phyloP scores from a whole-genome alignment of 2,113 vertebrate genomes.

The Periophthalmus modestus region DNA sequence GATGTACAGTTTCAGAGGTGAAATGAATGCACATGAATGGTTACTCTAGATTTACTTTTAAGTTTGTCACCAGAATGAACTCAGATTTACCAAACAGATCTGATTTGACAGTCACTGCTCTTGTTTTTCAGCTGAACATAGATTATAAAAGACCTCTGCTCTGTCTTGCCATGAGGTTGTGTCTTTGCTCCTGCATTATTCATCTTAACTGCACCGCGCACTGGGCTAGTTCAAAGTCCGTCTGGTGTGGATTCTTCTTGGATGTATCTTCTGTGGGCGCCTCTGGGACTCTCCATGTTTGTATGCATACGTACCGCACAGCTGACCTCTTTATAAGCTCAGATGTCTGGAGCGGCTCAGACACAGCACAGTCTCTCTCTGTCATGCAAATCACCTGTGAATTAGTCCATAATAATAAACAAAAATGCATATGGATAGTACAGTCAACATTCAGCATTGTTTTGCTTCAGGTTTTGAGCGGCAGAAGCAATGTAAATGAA shows the following conservation, averaged over 20 bases:
- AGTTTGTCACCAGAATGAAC: neutral
- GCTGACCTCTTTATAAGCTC: slow-evolving; percentile 9
- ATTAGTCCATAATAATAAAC: neutral
- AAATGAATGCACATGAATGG: neutral
- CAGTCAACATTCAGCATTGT: neutral
- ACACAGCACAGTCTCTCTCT: neutral
- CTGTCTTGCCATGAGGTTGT: neutral
- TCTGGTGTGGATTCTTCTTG: neutral
- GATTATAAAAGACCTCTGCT: neutral
- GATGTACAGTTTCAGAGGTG: no score
- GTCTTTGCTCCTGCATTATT: neutral
- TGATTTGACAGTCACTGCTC: neutral
- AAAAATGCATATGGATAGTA: neutral
- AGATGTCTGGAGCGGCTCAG: slow-evolving; percentile 1
- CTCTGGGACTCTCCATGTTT: neutral
- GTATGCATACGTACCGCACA: neutral
- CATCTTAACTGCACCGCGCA: neutral
- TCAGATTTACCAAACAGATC: neutral
- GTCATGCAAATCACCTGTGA: neutral
- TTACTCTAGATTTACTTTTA: neutral
- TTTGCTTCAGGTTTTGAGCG: neutral
- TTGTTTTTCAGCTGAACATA: neutral
- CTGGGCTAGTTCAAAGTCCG: neutral
- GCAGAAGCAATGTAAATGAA: neutral
- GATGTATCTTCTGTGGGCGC: slow-evolving; percentile 14